Evolutionary conservation across 2,888 invertebrate species (phyloP), one percentile per base, ranked within the genome.

Genomic region (Mythimna albipuncta): DNA sequence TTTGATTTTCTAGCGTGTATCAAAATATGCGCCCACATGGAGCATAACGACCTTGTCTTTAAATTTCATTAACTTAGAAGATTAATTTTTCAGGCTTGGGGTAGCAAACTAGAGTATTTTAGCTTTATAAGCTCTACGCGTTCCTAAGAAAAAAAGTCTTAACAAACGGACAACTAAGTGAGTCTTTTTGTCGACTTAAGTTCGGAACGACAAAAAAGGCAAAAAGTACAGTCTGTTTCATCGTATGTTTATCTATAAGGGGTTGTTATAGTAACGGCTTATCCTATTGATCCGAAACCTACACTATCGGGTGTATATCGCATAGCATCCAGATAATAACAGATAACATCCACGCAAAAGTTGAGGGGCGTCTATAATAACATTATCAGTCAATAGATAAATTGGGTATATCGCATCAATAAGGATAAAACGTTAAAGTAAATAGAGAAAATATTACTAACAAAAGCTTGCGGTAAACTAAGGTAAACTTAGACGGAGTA

Each of bases 181-280:
- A 13, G 4, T 4, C 0, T 16, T 47, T 47, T 47, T 6, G 47
- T 16, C 47, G 47, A 19, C 47, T 5, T 47, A 19, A 16, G 16
- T 19, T 6, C 16, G 19, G 2, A 6, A 16, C 47, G 6, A 6
- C 16, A 47, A 47, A 47, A 61, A 67, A 54, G 13, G 7, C n/a
- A 10, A 38, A 58, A 72, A 47, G 2, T 32, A 73, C 19, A 59
- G 63, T 64, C 58, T 64, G 32, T 72, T 61, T 54, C 61, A 52
- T 70, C 67, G 44, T 67, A 63, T 80, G 69, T 80, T 69, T 80
- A 83, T 69, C 69, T 80, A 52, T 59, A 69, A 47, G 50, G 75
- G 69, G 84, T 83, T 83, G 84, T 80, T 80, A 80, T 80, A 81
- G 80, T 61, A 83, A 81, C 80, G 62, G 69, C 69, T 80, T 80